Evolutionary conservation across 1,140 invertebrate species (phyloP).

Genomic region (Nephila pilipes): DNA sequence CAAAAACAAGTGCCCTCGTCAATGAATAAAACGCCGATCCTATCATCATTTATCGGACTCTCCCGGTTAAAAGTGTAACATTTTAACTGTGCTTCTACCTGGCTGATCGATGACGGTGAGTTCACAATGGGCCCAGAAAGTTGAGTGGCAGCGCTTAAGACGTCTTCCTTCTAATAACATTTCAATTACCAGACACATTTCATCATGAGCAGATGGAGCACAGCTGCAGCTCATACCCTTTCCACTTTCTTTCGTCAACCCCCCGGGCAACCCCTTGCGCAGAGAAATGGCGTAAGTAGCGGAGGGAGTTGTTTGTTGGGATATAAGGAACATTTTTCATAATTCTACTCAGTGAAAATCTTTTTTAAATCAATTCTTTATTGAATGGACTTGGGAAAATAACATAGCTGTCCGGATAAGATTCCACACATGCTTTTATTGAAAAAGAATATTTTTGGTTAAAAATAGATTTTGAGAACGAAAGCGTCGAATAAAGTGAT

Average conservation of each 20-base stretch:
- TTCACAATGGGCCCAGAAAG: constrained; percentile 25
- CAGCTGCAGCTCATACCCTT: constrained; percentile 45
- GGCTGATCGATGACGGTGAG: constrained; percentile 6
- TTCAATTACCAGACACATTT: constrained; percentile 62
- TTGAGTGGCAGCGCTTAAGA: constrained; percentile 16
- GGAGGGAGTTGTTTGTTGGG: too few relatives aligned
- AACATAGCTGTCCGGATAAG: too few relatives aligned
- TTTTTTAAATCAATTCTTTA: too few relatives aligned
- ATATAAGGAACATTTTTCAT: too few relatives aligned
- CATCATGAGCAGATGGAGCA: constrained; percentile 49
- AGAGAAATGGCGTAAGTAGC: not conserved
- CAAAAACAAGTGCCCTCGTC: not conserved
- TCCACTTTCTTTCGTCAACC: constrained; percentile 9
- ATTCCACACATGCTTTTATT: too few relatives aligned
- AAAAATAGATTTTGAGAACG: too few relatives aligned
- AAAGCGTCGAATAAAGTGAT: too few relatives aligned
- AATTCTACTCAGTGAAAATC: too few relatives aligned
- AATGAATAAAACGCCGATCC: not conserved
- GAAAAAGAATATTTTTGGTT: too few relatives aligned
- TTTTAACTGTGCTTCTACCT: not conserved
- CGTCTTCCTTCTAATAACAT: constrained; percentile 57
- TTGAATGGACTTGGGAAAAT: too few relatives aligned
- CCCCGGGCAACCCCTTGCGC: not conserved
- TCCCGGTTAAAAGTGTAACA: not conserved
- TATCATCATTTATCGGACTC: constrained; percentile 31